Evolutionary conservation across 1,140 invertebrate species (phyloP).

Genomic region (Nasonia giraulti): DNA sequence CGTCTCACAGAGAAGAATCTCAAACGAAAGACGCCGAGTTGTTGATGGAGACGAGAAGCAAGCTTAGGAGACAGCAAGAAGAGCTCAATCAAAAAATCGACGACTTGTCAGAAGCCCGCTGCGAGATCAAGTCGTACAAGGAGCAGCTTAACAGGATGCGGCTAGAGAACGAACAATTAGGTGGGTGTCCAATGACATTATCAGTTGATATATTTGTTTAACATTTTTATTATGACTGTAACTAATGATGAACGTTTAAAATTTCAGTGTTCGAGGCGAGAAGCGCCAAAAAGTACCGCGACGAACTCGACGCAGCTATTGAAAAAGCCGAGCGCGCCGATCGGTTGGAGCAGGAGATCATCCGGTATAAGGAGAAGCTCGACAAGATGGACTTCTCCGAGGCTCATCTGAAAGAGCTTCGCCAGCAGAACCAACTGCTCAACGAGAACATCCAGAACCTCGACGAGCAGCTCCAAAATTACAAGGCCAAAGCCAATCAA

Average conservation of each 20-base stretch:
- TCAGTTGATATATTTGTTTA: neutral
- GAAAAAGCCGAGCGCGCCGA: slow-evolving; percentile 50
- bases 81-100: slow-evolving; percentile 49
- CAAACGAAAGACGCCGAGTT: slow-evolving; percentile 27
- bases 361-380: slow-evolving; percentile 39
- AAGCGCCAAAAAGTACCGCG: slow-evolving; percentile 42
- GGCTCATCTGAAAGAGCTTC: slow-evolving; percentile 23
- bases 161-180: slow-evolving; percentile 44
- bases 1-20: slow-evolving; percentile 29
- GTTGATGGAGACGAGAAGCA: neutral
- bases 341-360: slow-evolving; percentile 44
- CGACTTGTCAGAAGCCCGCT: slow-evolving; percentile 37
- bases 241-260: neutral
- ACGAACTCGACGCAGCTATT: slow-evolving; percentile 53
- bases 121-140: slow-evolving; percentile 49
- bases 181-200: neutral
- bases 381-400: slow-evolving; percentile 17
- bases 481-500: slow-evolving; percentile 35
- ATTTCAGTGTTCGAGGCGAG: slow-evolving; percentile 42
- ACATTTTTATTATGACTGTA: neutral
- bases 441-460: slow-evolving; percentile 36
- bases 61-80: slow-evolving; percentile 35
- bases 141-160: slow-evolving; percentile 15
- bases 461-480: slow-evolving; percentile 29
- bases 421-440: slow-evolving; percentile 46